These are phyloP conservation scores for Thalassaphorura encarpata DNA, from an alignment of 1,140 invertebrate species.

Conservation along the genomic window DNA sequence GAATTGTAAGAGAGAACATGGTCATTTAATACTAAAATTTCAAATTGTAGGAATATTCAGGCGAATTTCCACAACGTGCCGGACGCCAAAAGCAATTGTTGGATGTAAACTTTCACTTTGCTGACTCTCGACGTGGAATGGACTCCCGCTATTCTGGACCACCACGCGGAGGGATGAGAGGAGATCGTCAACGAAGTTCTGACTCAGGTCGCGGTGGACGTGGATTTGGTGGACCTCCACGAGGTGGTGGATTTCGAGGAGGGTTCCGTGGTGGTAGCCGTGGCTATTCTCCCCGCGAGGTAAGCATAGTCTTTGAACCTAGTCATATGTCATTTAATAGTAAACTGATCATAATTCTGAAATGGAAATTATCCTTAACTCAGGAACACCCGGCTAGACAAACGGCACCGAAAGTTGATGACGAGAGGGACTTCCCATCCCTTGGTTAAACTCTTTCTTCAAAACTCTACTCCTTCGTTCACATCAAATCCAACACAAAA, in stretches of 20 bases:
- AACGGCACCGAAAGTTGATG: conserved; percentile 82
- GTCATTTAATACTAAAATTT: conserved; percentile 12
- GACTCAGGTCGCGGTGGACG: conserved; percentile 35
- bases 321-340: conserved; percentile 1
- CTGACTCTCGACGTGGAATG: conserved; percentile 61
- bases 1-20: too few relatives aligned
- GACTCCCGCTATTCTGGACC: conserved; percentile 51
- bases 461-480: background rate
- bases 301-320: conserved; percentile 9
- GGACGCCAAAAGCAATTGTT: conserved; percentile 75
- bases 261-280: conserved; percentile 33
- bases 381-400: conserved; percentile 38
- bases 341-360: too few relatives aligned
- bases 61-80: conserved; percentile 72
- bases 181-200: conserved; percentile 41
- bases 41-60: background rate
- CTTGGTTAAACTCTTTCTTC: conserved; percentile 50
- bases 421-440: conserved; percentile 89
- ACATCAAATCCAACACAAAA: background rate
- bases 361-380: conserved; percentile 16
- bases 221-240: conserved; percentile 34
- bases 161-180: conserved; percentile 42
- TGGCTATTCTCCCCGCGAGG: conserved; percentile 25
- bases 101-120: conserved; percentile 82
- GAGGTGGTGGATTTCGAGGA: conserved; percentile 34